Conservation (phyloP, 2,113 vertebrate species). For the Mormoops blainvillei region DNA sequence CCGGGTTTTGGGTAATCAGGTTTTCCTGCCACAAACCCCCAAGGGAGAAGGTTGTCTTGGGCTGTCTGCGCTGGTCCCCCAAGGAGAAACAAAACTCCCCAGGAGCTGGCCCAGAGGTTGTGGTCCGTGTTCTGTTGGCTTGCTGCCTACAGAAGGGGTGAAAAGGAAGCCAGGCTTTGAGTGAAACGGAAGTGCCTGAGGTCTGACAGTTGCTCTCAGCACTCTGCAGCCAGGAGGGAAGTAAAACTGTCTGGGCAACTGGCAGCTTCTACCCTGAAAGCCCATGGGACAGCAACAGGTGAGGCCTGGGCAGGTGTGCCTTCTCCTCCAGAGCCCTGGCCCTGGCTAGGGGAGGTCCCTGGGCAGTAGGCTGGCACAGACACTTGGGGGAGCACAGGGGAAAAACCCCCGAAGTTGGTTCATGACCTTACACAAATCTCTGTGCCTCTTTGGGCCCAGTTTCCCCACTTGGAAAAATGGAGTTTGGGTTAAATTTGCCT, state of each 20-base stretch:
- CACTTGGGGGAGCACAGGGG: neutral
- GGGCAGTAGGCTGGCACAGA: neutral
- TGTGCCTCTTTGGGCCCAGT: neutral
- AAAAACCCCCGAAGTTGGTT: neutral
- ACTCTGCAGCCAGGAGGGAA: conserved; percentile 38
- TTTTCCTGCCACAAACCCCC: neutral
- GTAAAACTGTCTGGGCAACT: conserved; percentile 55
- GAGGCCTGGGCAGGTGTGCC: neutral
- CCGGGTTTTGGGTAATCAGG: neutral
- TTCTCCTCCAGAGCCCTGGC: neutral
- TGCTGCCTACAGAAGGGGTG: neutral
- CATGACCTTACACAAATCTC: neutral
- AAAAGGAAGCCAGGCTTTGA: conserved; percentile 54
- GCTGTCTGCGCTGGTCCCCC: neutral
- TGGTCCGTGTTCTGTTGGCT: neutral
- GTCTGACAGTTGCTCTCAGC: conserved; percentile 25
- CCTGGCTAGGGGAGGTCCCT: neutral
- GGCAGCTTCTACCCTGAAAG: conserved; percentile 17
- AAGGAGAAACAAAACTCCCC: neutral
- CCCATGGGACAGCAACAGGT: conserved; percentile 39
- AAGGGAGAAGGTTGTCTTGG: neutral
- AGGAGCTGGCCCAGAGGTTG: neutral
- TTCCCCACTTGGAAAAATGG: neutral
- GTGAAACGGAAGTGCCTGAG: conserved; percentile 53
- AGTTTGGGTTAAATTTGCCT: neutral